Percentiles rank a stretch among this genome's conserved stretches.
These are phyloP conservation scores for Procambarus clarkii DNA, from an alignment of 1,140 invertebrate genomes.

Conservation along the genomic window DNA sequence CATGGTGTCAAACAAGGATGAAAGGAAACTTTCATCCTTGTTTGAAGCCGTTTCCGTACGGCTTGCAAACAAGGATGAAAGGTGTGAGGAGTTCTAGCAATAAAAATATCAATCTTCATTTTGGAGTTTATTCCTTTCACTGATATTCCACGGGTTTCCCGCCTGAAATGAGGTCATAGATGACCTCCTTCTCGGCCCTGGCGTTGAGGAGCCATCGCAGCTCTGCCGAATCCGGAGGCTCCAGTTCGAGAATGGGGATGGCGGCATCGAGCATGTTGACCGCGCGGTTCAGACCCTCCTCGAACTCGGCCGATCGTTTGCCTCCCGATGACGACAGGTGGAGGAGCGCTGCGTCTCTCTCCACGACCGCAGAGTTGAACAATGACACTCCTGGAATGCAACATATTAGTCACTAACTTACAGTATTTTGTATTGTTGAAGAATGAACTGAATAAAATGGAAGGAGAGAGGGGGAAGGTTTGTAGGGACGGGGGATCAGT, in stretches of 20 bases:
- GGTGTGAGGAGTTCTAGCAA: no score
- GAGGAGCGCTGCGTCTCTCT: slow-evolving; percentile 10
- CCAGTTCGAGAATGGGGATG: slow-evolving; percentile 30
- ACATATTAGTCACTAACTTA: not conserved
- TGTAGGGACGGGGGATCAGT: not conserved
- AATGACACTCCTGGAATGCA: slow-evolving; percentile 28
- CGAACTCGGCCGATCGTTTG: not conserved
- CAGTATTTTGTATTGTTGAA: no score
- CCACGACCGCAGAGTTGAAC: slow-evolving; percentile 18
- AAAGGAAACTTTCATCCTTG: no score
- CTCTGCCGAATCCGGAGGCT: slow-evolving; percentile 30
- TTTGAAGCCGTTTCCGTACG: no score
- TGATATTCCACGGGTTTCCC: not conserved
- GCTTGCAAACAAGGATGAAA: no score
- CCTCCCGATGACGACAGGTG: not conserved
- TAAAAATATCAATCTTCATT: no score
- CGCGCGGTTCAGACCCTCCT: slow-evolving; percentile 17
- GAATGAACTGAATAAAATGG: no score
- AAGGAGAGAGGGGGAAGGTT: no score
- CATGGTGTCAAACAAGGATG: no score
- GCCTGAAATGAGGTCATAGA: slow-evolving; percentile 7
- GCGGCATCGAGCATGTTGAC: slow-evolving; percentile 26
- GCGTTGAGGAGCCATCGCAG: slow-evolving; percentile 30
- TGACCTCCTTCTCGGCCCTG: not conserved
- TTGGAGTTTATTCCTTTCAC: no score